Evolutionary conservation across 2,113 vertebrate genomes (phyloP).

Genomic region (Heterotis niloticus): DNA sequence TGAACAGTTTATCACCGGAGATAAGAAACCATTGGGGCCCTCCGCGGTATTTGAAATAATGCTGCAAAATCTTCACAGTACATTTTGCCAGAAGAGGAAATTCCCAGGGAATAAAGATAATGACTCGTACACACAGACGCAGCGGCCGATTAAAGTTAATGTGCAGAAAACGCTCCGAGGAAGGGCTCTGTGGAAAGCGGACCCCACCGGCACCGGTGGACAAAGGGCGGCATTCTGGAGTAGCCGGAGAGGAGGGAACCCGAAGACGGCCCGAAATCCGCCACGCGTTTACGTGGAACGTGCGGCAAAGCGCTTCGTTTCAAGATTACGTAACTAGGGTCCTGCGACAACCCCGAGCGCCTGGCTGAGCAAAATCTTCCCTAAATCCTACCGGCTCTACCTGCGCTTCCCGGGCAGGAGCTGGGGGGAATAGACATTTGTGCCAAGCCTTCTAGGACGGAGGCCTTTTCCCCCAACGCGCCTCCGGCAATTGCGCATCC

Average conservation of each 20-base stretch:
- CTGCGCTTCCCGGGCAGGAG: conserved; percentile 32
- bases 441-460: conserved; percentile 60
- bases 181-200: too few species aligned
- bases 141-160: too few species aligned
- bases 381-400: conserved; percentile 53
- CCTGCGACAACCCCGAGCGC: conserved; percentile 34
- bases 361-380: conserved; percentile 36
- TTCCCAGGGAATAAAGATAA: too few species aligned
- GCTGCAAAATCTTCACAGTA: too few species aligned
- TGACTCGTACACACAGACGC: too few species aligned
- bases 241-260: not conserved
- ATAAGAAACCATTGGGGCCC: too few species aligned
- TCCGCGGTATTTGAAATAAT: too few species aligned
- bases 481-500: conserved; percentile 83
- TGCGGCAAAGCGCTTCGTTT: conserved; percentile 32
- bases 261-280: conserved; percentile 26
- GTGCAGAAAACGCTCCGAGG: too few species aligned
- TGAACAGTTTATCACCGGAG: too few species aligned
- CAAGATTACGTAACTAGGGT: conserved; percentile 34
- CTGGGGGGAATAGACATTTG: conserved; percentile 53
- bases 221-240: not conserved
- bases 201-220: too few species aligned
- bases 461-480: conserved; percentile 51
- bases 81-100: too few species aligned
- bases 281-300: conserved; percentile 22